These are phyloP conservation scores for Probosciger aterrimus DNA, from an alignment of 2,113 vertebrate genomes.

Conservation along the genomic window DNA sequence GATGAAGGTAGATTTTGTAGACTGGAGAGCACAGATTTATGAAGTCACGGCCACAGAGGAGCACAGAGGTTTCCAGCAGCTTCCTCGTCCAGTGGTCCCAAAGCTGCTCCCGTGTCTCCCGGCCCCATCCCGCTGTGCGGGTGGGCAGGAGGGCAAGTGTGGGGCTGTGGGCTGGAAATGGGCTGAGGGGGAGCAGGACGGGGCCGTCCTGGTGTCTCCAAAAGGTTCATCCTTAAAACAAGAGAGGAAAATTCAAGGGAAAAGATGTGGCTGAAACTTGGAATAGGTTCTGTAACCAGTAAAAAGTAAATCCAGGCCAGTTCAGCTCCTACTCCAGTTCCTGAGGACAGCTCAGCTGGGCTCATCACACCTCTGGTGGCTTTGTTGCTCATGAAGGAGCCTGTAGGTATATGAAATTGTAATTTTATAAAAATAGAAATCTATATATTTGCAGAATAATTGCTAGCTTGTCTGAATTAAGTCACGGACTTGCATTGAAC, in stretches of 20 bases:
- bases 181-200: neutral
- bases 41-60: neutral
- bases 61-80: slow-evolving; percentile 34
- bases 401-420: slow-evolving; percentile 34
- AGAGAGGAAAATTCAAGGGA: accelerated
- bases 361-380: neutral
- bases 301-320: neutral
- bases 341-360: neutral
- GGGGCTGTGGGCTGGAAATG: neutral
- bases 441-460: slow-evolving; percentile 57
- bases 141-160: accelerated
- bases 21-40: neutral
- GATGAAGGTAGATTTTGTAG: neutral
- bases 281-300: neutral
- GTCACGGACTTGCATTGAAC: slow-evolving; percentile 23
- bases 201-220: neutral
- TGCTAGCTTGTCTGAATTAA: slow-evolving; percentile 10
- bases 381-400: slow-evolving; percentile 51
- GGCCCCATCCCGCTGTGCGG: accelerated
- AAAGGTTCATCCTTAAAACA: neutral
- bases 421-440: slow-evolving; percentile 56
- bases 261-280: neutral
- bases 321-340: neutral
- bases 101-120: slow-evolving; percentile 30
- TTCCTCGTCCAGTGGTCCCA: slow-evolving; percentile 64